These are phyloP conservation scores for Bucorvus abyssinicus DNA, from an alignment of 2,797 vertebrate genomes.

Conservation along the genomic window DNA sequence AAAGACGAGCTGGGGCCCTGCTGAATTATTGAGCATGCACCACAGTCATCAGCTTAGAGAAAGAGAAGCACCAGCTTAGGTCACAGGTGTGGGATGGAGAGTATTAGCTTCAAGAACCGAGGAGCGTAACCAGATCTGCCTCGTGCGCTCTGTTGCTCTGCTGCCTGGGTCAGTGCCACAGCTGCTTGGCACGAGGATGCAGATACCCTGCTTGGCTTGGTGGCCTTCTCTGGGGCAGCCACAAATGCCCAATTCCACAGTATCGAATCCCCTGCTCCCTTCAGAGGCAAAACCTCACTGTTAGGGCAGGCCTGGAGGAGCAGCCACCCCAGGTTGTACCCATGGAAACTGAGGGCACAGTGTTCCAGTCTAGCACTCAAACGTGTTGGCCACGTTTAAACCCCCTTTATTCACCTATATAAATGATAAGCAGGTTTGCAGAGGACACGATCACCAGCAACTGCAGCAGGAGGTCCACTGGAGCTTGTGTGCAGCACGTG, in stretches of 20 bases:
- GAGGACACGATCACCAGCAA: neutral
- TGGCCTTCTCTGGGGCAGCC: neutral
- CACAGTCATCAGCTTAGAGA: neutral
- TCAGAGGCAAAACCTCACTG: neutral
- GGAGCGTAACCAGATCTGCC: neutral
- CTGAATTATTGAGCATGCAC: conserved; percentile 54
- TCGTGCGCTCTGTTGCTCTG: neutral
- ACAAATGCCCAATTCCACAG: neutral
- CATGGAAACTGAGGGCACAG: neutral
- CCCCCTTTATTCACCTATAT: neutral
- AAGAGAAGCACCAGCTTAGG: neutral
- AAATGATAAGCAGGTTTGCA: neutral
- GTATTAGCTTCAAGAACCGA: neutral
- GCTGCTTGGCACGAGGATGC: neutral
- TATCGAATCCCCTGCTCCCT: neutral
- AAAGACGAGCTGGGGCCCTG: conserved; percentile 18
- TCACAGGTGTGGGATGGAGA: conserved; percentile 26
- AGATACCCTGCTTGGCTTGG: neutral
- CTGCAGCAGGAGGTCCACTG: neutral
- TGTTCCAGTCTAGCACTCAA: neutral
- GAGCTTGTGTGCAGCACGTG: rapidly evolving
- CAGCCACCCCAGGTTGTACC: neutral
- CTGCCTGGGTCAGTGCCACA: neutral
- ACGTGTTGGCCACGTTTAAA: neutral
- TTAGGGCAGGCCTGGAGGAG: neutral